phyloP scores from a whole-genome alignment of 2,113 vertebrate genomes.

The Eptesicus fuscus region DNA sequence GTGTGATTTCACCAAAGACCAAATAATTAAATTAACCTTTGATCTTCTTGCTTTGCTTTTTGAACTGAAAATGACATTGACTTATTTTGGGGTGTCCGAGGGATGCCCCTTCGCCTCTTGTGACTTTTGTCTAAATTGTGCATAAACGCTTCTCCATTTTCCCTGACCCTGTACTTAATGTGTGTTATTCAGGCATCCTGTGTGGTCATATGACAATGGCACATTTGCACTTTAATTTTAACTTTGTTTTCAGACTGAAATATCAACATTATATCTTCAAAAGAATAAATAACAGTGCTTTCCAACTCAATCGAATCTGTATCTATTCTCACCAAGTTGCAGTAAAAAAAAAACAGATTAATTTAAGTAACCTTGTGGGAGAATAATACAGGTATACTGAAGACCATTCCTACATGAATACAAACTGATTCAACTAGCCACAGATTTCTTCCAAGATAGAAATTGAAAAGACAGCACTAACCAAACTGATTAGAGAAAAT shows the following conservation, averaged over 20 bases:
- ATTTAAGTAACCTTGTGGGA: not conserved
- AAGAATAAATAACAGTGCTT: not conserved
- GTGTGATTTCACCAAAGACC: not conserved
- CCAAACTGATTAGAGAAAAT: not conserved
- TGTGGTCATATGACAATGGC: not conserved
- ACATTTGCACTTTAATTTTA: not conserved
- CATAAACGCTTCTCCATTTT: not conserved
- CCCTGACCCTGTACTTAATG: not conserved
- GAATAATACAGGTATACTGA: not conserved
- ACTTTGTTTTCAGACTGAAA: not conserved
- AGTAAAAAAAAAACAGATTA: not conserved
- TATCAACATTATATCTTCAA: not conserved
- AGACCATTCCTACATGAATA: not conserved
- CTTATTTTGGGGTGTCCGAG: not conserved
- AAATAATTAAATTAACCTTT: not conserved
- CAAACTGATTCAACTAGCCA: not conserved
- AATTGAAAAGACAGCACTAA: not conserved
- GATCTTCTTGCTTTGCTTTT: not conserved
- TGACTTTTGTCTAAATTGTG: not conserved
- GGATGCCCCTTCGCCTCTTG: not conserved
- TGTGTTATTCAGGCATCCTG: not conserved
- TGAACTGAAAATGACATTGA: not conserved
- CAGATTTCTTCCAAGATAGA: not conserved
- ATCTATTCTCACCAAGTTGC: not conserved
- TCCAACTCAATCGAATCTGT: not conserved